These are phyloP conservation scores for Amiota communis DNA, from an alignment of 2,888 invertebrate genomes.

Conservation along the genomic window DNA sequence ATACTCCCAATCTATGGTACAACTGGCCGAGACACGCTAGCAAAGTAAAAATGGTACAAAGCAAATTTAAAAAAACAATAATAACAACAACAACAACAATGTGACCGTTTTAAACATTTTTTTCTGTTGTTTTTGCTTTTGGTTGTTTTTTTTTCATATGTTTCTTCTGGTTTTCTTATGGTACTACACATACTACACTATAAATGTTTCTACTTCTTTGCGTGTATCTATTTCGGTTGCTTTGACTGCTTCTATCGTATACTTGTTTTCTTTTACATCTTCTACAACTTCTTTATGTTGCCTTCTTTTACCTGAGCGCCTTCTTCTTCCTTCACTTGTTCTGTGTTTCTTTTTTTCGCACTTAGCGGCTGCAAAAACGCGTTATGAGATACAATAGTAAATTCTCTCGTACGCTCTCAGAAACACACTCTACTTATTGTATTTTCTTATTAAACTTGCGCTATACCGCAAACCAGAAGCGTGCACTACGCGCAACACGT, in stretches of 20 bases:
- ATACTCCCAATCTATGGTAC: not conserved
- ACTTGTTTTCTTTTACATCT: not conserved
- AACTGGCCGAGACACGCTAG: constrained; percentile 15
- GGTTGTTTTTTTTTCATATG: not conserved
- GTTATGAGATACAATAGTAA: not conserved
- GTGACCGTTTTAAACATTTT: constrained; percentile 20
- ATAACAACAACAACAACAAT: constrained; percentile 19
- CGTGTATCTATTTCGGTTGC: not conserved
- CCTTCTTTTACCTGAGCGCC: constrained; percentile 2
- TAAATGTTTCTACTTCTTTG: constrained; percentile 8
- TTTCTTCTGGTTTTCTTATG: not conserved
- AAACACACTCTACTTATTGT: not conserved
- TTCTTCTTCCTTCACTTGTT: not conserved
- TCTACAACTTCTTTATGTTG: constrained; percentile 10
- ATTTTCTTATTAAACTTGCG: too few relatives aligned
- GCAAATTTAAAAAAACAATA: not conserved
- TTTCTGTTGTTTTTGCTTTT: not conserved
- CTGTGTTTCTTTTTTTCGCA: not conserved
- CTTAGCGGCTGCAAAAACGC: not conserved
- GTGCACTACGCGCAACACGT: constrained; percentile 59
- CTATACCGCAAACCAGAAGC: constrained; percentile 35
- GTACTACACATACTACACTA: not conserved
- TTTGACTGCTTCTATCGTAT: not conserved
- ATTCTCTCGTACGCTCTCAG: not conserved
- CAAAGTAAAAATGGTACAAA: constrained; percentile 2